Evolutionary conservation across 2,797 vertebrate species (phyloP), one percentile per base, ranked within the genome.

Genomic region (Phrynocephalus vlangalii): DNA sequence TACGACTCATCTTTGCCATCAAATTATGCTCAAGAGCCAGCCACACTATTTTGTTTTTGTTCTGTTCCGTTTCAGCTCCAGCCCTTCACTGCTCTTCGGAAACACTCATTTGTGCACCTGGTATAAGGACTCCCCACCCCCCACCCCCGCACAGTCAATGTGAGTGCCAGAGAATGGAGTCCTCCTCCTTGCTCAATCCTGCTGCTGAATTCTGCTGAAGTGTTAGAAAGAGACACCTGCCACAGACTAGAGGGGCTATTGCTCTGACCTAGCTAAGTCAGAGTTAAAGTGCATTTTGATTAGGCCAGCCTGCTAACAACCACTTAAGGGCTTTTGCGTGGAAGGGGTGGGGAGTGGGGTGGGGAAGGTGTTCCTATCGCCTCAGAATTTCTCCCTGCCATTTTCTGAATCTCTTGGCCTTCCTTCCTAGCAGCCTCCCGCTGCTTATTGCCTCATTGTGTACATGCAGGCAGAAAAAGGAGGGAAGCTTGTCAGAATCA

Each of bases 381-480:
- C 52, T 30, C 26, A 52, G 44, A 2, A 30, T 87, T 78, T 79
- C 90, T 87, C 2, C 73, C 84, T 86, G 22, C n/a, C 86, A 76
- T 48, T 4, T 91, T 50, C 84, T 84, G 6, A 5, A 20, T 79
- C 87, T 90, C 82, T 48, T 83, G 56, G 87, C 68, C 48, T 85
- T 38, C 52, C 84, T 63, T 84, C 76, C 8, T 75, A 67, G 71
- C 26, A 56, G 67, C 82, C 82, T 91, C 90, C 87, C 10, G 0
- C 83, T 92, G 38, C 38, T 44, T 44, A 3, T 44, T 89, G 75
- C 87, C 79, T 89, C 89, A 91, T 92, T 93, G 79, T 89, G 24
- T 76, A 76, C 85, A 30, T 60, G 56, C 85, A 87, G 56, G 30
- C 76, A 84, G 84, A 83, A 89, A 63, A 87, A 83, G 11, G 63